Percentiles rank a stretch among this genome's conserved stretches.
Conservation (phyloP, 2,888 invertebrate genomes). For the Leucophora obtusa region DNA sequence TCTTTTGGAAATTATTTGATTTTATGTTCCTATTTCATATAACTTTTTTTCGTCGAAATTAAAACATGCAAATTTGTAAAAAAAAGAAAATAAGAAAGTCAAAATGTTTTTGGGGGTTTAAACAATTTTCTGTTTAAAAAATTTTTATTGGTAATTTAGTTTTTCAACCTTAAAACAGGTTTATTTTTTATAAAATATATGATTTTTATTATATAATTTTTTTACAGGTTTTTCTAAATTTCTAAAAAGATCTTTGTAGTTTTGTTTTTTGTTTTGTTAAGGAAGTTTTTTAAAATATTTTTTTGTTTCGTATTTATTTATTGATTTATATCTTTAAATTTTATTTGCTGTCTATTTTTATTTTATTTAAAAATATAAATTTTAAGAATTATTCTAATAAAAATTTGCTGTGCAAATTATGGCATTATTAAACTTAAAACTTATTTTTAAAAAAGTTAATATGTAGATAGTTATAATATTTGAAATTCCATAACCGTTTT, state of each 20-base stretch:
- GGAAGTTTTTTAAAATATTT: background rate
- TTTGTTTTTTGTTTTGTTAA: background rate
- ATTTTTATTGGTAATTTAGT: constrained; percentile 21
- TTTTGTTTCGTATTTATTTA: background rate
- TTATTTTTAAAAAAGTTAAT: constrained; percentile 28
- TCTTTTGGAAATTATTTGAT: constrained; percentile 42
- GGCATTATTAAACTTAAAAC: constrained; percentile 54
- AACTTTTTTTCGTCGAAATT: constrained; percentile 1
- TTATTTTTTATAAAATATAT: constrained; percentile 22
- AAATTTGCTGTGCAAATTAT: constrained; percentile 68
- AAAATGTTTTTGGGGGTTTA: constrained; percentile 29
- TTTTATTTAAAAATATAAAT: constrained; percentile 25
- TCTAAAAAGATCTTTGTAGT: constrained; percentile 26
- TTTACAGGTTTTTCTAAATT: constrained; percentile 18
- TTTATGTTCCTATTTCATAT: constrained; percentile 27
- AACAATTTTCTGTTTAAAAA: background rate
- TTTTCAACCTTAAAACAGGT: constrained; percentile 69
- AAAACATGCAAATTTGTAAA: constrained; percentile 35
- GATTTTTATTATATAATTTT: background rate
- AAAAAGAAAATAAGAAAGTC: constrained; percentile 23
- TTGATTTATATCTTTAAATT: too few relatives aligned
- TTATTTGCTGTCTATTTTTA: constrained; percentile 39
- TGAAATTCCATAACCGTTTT: constrained; percentile 45
- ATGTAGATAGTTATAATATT: constrained; percentile 4
- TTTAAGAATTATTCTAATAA: constrained; percentile 52